Evolutionary conservation across 2,888 invertebrate genomes (phyloP).

Genomic region (Fragum sueziense): DNA sequence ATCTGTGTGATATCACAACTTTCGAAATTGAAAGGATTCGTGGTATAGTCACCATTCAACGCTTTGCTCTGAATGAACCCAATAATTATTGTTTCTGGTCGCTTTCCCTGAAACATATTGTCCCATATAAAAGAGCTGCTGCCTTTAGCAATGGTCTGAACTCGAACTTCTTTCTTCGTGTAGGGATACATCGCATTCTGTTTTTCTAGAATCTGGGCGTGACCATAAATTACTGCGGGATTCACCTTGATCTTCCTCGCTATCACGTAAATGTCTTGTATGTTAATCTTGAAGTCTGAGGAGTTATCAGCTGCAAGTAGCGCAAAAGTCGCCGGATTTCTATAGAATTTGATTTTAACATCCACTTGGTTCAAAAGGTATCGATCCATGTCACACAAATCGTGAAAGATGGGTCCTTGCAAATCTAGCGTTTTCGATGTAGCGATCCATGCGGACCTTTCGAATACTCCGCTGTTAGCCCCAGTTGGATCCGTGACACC

Average conservation of each 20-base stretch:
- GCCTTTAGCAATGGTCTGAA: constrained; percentile 26
- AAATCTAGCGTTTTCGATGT: constrained; percentile 25
- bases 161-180: constrained; percentile 27
- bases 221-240: constrained; percentile 36
- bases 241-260: constrained; percentile 23
- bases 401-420: constrained; percentile 24
- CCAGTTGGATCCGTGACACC: constrained; percentile 38
- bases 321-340: constrained; percentile 14
- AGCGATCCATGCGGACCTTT: constrained; percentile 11
- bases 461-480: constrained; percentile 20
- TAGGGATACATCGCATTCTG: constrained; percentile 32
- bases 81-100: constrained; percentile 26
- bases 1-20: constrained; percentile 6
- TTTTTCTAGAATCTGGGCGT: constrained; percentile 22
- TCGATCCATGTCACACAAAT: constrained; percentile 38
- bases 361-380: constrained; percentile 41
- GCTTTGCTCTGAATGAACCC: constrained; percentile 36
- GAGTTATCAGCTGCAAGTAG: constrained; percentile 1
- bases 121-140: constrained; percentile 19
- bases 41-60: constrained; percentile 6
- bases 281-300: constrained; percentile 10
- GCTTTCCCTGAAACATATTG: constrained; percentile 14
- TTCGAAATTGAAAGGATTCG: constrained; percentile 9
- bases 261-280: constrained; percentile 23
- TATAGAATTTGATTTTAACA: constrained; percentile 11